Evolutionary conservation across 2,888 invertebrate species (phyloP), one percentile per base, ranked within the genome.

Genomic region (Notocelia uddmanniana): DNA sequence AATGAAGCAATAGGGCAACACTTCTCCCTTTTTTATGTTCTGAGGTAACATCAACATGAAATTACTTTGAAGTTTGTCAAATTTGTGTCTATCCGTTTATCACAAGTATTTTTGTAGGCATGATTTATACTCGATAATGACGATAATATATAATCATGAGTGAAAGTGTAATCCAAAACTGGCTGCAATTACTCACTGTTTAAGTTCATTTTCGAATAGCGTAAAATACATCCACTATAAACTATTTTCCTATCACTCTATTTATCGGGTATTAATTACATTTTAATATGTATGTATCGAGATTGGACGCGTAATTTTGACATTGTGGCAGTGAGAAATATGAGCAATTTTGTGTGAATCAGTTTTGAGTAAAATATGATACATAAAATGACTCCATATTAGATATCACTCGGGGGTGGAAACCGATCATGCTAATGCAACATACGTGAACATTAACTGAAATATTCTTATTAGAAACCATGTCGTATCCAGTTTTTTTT

Each of bases 241-340:
- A 58, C 48, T 68, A 50, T 13, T 19, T 19, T 60, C 54, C 48
- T 68, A 68, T 68, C 68, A 37, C 1, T 64, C 13, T 23, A 60
- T 59, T 68, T 59, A 69, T 60, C 41, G 50, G 18, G 13, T 37
- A 69, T 63, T 69, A 69, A 69, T 64, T 69, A 26, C 48, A 37
- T 63, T 69, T 57, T 41, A 64, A 69, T 69, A 55, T 64, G 50
- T 63, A 58, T 57, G 31, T 69, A 69, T 69, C 63, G 41, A 11
- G 23, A 19, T 1, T 23, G 26, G 18, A 45, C 19, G 19, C 59
- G 60, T 62, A n/a, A 26, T 69, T 60, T 63, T 62, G 55, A 55
- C 69, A 48, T 69, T 69, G 62, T 21, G n/a, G 31, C 55, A 21
- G 41, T 15, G 26, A 48, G n/a, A 10, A n/a, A 5, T 5, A 1